A percentile compares a stretch with the other conserved stretches of the same genome.
phyloP scores from a whole-genome alignment of 2,888 invertebrate species.

The Eupithecia abbreviata region DNA sequence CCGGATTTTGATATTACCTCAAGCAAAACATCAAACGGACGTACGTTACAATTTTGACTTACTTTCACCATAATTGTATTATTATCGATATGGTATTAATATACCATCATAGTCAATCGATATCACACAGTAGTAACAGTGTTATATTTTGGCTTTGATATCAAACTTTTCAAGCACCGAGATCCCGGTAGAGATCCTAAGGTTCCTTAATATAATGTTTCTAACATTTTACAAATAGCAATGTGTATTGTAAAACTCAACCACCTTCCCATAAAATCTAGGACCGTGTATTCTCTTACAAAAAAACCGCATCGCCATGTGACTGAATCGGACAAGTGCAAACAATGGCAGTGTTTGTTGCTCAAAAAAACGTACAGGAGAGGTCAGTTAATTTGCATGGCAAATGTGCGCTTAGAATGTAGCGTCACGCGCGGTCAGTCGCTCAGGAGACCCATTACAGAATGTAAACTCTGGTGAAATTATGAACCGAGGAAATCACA shows the following conservation, averaged over 20 bases:
- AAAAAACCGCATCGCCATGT: conserved; percentile 37
- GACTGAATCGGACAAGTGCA: conserved; percentile 55
- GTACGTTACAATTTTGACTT: too few relatives aligned
- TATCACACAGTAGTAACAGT: too few relatives aligned
- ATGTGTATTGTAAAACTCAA: neutral
- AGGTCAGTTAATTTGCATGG: conserved; percentile 80
- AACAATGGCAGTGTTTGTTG: conserved; percentile 71
- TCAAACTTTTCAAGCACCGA: too few relatives aligned
- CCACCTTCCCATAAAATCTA: neutral
- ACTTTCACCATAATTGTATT: neutral
- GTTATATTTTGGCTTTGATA: too few relatives aligned
- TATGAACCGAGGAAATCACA: conserved; percentile 17
- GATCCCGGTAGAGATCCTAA: neutral
- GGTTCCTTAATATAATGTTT: neutral
- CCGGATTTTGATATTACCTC: neutral
- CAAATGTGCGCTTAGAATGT: conserved; percentile 82
- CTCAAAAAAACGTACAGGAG: conserved; percentile 69
- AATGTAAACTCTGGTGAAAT: conserved; percentile 39
- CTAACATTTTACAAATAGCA: neutral
- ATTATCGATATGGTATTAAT: neutral
- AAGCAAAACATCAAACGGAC: neutral
- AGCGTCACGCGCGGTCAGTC: conserved; percentile 75
- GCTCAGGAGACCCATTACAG: conserved; percentile 58
- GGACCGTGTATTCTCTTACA: conserved; percentile 2
- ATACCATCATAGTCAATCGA: neutral